A percentile compares a stretch with the other conserved stretches of the same genome.
Conservation (phyloP, 2,888 invertebrate species). For the Acholoe squamosa region DNA sequence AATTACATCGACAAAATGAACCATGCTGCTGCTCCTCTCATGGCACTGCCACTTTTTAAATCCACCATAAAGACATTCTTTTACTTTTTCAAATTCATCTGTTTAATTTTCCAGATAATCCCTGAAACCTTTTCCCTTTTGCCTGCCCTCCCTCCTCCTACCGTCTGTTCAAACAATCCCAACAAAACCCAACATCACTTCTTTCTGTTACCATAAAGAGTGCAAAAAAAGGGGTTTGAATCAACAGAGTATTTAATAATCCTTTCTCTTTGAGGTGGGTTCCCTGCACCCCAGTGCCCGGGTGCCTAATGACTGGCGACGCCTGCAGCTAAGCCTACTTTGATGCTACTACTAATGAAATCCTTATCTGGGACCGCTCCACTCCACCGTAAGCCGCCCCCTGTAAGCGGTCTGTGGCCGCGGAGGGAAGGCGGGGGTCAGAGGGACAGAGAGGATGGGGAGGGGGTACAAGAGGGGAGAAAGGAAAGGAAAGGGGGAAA, state of each 20-base stretch:
- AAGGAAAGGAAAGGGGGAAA: not conserved
- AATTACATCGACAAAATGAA: not conserved
- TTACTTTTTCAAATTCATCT: not conserved
- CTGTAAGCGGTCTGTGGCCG: not conserved
- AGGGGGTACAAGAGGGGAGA: not conserved
- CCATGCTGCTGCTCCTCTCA: not conserved
- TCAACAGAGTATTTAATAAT: constrained; percentile 43
- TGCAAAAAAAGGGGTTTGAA: constrained; percentile 18
- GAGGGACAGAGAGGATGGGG: not conserved
- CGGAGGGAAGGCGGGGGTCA: not conserved
- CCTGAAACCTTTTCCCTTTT: not conserved
- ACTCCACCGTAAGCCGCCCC: not conserved
- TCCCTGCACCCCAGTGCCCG: not conserved
- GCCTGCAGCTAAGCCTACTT: constrained; percentile 54
- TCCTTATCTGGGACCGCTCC: constrained; percentile 1
- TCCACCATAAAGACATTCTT: not conserved
- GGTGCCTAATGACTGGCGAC: constrained; percentile 5
- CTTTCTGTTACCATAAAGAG: constrained; percentile 10
- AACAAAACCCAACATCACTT: not conserved
- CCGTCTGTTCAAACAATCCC: constrained; percentile 7
- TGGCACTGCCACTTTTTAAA: not conserved
- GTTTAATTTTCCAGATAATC: constrained; percentile 42
- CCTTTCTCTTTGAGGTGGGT: constrained; percentile 23
- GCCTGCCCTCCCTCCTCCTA: not conserved
- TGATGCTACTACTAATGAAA: constrained; percentile 61